Evolutionary conservation across 2,113 vertebrate species (phyloP).

Genomic region (Xenopus borealis): DNA sequence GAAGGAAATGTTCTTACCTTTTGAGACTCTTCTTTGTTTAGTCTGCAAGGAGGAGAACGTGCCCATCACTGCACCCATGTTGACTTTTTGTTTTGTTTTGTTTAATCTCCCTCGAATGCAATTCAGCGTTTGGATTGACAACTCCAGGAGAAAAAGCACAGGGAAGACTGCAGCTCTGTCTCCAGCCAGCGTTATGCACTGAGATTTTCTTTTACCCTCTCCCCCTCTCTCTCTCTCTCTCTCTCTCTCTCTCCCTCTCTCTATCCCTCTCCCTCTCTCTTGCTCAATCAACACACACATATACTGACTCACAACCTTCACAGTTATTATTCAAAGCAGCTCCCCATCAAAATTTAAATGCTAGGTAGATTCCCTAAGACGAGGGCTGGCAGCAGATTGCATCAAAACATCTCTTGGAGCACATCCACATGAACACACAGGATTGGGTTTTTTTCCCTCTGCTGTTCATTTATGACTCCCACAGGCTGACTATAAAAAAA

Average conservation of each 20-base stretch:
- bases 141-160: constrained; percentile 52
- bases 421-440: constrained; percentile 59
- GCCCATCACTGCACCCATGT: constrained; percentile 95
- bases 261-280: neutral
- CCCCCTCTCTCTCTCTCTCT: neutral
- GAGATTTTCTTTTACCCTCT: constrained; percentile 48
- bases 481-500: constrained; percentile 59
- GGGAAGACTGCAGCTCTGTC: constrained; percentile 61
- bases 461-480: constrained; percentile 56
- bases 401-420: constrained; percentile 64
- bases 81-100: constrained; percentile 57
- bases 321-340: constrained; percentile 62
- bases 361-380: constrained; percentile 59
- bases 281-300: constrained; percentile 63
- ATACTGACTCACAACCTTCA: constrained; percentile 66
- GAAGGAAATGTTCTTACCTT: constrained; percentile 72
- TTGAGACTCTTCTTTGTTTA: constrained; percentile 88
- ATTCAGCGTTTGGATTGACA: constrained; percentile 50
- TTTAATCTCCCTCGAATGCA: constrained; percentile 39
- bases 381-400: constrained; percentile 56
- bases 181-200: constrained; percentile 62
- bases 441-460: constrained; percentile 51
- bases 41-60: constrained; percentile 94
- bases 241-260: neutral
- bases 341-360: constrained; percentile 61